A percentile compares a stretch with the other conserved stretches of the same genome.
These are phyloP conservation scores for Macrophya annulata DNA, from an alignment of 2,888 invertebrate genomes.

Conservation along the genomic window DNA sequence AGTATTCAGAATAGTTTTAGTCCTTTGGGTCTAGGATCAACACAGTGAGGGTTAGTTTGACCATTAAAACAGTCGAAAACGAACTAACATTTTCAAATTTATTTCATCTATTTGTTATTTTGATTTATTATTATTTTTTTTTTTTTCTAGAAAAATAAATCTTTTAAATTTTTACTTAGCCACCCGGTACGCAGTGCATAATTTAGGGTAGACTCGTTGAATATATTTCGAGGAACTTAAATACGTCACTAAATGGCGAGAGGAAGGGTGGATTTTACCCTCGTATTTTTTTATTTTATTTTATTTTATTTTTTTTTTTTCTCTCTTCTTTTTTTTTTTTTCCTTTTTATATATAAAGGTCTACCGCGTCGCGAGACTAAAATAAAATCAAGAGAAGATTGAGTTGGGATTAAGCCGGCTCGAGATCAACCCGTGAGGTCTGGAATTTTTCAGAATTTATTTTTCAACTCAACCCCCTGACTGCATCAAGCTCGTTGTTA, in stretches of 20 bases:
- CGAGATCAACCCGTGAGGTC: constrained; percentile 39
- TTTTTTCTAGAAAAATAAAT: not conserved
- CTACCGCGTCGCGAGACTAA: constrained; percentile 39
- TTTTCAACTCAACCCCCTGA: not conserved
- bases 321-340: not conserved
- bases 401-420: constrained; percentile 44
- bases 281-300: not conserved
- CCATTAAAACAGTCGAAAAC: not conserved
- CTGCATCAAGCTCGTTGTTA: not conserved
- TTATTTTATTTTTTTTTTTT: not conserved
- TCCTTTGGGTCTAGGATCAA: not conserved
- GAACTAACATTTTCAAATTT: not conserved
- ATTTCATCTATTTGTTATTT: too few species aligned
- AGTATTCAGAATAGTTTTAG: constrained; percentile 1
- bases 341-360: not conserved
- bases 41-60: not conserved
- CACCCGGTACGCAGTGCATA: not conserved
- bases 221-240: constrained; percentile 37
- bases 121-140: too few species aligned
- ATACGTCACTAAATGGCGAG: constrained; percentile 36
- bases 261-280: constrained; percentile 41
- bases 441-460: constrained; percentile 30
- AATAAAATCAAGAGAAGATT: constrained; percentile 47
- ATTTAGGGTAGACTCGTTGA: constrained; percentile 21
- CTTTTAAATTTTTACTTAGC: not conserved